Evolutionary conservation across 1,140 invertebrate species (phyloP).

Genomic region (Drosophila virilis): DNA sequence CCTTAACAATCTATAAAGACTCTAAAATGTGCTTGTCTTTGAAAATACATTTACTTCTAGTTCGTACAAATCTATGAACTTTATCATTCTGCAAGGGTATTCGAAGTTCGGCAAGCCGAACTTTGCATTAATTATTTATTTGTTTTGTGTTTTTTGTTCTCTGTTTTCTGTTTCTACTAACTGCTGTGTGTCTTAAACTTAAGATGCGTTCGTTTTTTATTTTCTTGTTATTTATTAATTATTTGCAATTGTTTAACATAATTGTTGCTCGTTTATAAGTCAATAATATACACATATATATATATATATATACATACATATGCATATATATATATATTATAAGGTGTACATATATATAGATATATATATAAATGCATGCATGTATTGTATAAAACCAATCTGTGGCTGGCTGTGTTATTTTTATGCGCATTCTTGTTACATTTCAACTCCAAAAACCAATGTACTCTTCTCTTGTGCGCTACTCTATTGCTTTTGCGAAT

Average conservation of each 20-base stretch:
- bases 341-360: conserved; percentile 6
- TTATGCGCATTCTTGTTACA: background rate
- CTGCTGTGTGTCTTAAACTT: conserved; percentile 22
- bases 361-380: conserved; percentile 6
- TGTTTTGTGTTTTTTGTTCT: background rate
- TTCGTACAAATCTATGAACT: background rate
- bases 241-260: conserved; percentile 22
- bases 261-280: conserved; percentile 20
- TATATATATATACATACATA: conserved; percentile 20
- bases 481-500: conserved; percentile 20
- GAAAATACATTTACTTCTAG: too few relatives aligned
- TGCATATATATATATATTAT: conserved; percentile 5
- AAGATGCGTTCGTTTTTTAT: conserved; percentile 6
- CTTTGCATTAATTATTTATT: background rate
- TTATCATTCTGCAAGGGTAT: conserved; percentile 30
- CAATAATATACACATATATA: conserved; percentile 21
- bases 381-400: conserved; percentile 12
- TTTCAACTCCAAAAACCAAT: conserved; percentile 6
- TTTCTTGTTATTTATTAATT: background rate
- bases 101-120: conserved; percentile 15
- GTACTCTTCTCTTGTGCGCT: conserved; percentile 7
- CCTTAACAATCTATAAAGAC: background rate
- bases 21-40: too few relatives aligned
- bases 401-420: background rate
- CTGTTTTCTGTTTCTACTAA: background rate